These are phyloP conservation scores for Neodontobutis hainanensis DNA, from an alignment of 2,113 vertebrate species.

Conservation along the genomic window DNA sequence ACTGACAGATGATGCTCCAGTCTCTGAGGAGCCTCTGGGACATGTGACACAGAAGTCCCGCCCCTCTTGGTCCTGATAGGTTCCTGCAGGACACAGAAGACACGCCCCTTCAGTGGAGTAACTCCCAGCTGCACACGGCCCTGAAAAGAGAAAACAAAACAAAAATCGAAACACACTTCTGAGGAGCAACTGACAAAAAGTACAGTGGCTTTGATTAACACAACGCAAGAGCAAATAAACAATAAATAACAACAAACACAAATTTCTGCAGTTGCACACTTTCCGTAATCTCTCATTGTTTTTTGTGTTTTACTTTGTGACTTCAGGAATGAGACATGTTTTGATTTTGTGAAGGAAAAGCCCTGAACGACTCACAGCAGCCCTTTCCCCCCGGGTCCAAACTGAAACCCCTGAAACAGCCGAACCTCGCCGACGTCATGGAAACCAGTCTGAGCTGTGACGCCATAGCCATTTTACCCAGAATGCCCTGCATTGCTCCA, in stretches of 20 bases:
- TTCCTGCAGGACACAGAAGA: conserved; percentile 84
- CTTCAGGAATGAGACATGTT: too few relatives aligned
- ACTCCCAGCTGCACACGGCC: conserved; percentile 86
- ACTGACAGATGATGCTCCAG: conserved; percentile 79
- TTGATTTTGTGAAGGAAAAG: too few relatives aligned
- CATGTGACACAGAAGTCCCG: conserved; percentile 80
- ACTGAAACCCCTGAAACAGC: conserved; percentile 81
- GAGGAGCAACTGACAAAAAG: too few relatives aligned
- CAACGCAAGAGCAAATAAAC: too few relatives aligned
- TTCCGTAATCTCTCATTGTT: too few relatives aligned
- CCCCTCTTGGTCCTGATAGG: conserved; percentile 86
- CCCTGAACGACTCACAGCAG: conserved; percentile 78
- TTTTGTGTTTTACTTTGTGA: too few relatives aligned
- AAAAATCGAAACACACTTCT: neutral
- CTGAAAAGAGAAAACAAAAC: conserved; percentile 7
- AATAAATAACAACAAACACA: too few relatives aligned
- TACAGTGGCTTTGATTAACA: too few relatives aligned
- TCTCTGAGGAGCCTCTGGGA: conserved; percentile 78
- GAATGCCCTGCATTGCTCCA: conserved; percentile 73
- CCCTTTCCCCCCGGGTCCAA: conserved; percentile 64
- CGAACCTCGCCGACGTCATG: conserved; percentile 67
- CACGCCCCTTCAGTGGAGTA: conserved; percentile 78
- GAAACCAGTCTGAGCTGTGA: conserved; percentile 69
- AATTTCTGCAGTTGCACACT: too few relatives aligned
- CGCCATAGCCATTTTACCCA: conserved; percentile 75